Evolutionary conservation across 2,113 vertebrate species (phyloP), one percentile per base, ranked within the genome.

Genomic region (Vanacampus margaritifer): DNA sequence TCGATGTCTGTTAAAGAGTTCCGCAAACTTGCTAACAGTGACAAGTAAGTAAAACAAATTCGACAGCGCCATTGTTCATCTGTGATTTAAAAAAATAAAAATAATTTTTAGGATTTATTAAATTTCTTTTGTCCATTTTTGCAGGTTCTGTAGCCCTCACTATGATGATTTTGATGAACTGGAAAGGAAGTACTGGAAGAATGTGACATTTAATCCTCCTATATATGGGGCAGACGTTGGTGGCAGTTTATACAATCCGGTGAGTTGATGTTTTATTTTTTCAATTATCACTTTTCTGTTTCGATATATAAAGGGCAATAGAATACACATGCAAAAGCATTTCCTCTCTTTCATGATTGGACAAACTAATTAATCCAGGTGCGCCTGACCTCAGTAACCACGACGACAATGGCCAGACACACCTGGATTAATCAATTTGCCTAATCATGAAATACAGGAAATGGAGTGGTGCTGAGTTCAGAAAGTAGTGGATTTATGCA

Each of bases 121-220:
- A 2, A 28, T 66, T 12, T 7, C 21, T 36, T 67, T 64, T 74
- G 35, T 36, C 8, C 59, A 14, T 62, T 62, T 61, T 41, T 62
- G 14, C 75, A 99, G 97, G 84, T 99, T 95, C 82, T 98, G 94
- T 73, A 95, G 93, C 53, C 97, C 97, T 41, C 94, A 93, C 51
- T 97, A 97, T 79, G 94, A 91, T 0, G 95, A 97, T 72, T 98
- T 98, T 84, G 97, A 99, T 81, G 97, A 99, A 73, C 94, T 99
- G 67, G 97, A 99, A 82, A 92, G 97, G 60, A 99, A 98, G 69
- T 99, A 97, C 78, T 99, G 97, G 97, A 99, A 98, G 86, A 99
- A 99, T 71, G 93, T 99, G 24, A 99, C 97, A 0, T 98, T 98
- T 76, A 98, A 97, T 58, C 92, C 97, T 39, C 96, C 97, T 0